Conservation (phyloP, 2,888 invertebrate species). For the Marronus borbonicus region DNA sequence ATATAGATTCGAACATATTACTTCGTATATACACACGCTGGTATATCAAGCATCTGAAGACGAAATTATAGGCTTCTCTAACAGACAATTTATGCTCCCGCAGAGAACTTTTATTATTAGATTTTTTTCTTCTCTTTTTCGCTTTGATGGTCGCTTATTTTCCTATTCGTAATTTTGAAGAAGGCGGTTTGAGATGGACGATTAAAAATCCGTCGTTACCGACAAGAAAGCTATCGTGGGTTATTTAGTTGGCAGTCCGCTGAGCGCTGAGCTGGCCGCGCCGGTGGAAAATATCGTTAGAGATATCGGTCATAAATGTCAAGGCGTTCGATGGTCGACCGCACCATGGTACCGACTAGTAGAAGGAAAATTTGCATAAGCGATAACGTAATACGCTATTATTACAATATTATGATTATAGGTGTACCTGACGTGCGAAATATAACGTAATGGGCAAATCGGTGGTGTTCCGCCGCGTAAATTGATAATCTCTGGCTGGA, state of each 20-base stretch:
- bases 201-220: conserved; percentile 25
- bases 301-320: conserved; percentile 51
- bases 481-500: conserved; percentile 31
- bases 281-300: conserved; percentile 38
- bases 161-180: conserved; percentile 28
- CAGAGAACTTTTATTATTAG: conserved; percentile 36
- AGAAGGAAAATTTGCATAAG: conserved; percentile 48
- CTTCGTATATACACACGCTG: conserved; percentile 1
- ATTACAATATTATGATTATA: conserved; percentile 49
- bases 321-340: conserved; percentile 44
- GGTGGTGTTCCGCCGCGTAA: conserved; percentile 30
- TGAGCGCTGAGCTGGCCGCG: not conserved
- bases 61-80: conserved; percentile 42
- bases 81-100: conserved; percentile 39
- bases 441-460: conserved; percentile 41
- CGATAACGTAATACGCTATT: conserved; percentile 51
- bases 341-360: conserved; percentile 32
- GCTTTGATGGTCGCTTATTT: conserved; percentile 11
- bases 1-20: conserved; percentile 35
- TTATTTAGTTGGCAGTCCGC: not conserved
- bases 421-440: conserved; percentile 46
- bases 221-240: conserved; percentile 13
- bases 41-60: conserved; percentile 41
- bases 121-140: conserved; percentile 28
- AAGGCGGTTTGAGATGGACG: conserved; percentile 23